Percentiles rank a stretch among this genome's conserved stretches.
Conservation (phyloP, 2,113 vertebrate genomes). For the Piprites chloris region DNA sequence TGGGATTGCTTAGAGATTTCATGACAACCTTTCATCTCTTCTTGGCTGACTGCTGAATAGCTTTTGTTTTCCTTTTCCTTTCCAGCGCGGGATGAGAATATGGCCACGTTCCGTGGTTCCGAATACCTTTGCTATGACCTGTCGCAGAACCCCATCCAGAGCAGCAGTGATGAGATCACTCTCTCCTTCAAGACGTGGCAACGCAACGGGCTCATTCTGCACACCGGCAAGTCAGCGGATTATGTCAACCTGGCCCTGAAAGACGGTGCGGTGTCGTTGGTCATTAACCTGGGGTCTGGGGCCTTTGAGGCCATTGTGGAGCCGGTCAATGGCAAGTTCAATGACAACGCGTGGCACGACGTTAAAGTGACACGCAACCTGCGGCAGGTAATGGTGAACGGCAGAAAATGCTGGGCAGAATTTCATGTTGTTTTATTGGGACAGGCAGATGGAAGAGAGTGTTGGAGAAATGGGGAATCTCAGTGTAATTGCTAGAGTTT, state of each 20-base stretch:
- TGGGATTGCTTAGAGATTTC: not conserved
- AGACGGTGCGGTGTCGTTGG: slow-evolving; percentile 92
- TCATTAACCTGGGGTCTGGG: slow-evolving; percentile 98
- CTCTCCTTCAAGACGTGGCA: slow-evolving; percentile 98
- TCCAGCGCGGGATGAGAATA: slow-evolving; percentile 92
- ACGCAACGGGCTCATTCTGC: slow-evolving; percentile 95
- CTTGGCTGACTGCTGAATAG: not conserved
- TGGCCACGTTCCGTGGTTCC: slow-evolving; percentile 95
- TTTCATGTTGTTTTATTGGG: not conserved
- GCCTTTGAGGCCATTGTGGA: slow-evolving; percentile 98
- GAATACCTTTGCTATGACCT: slow-evolving; percentile 98
- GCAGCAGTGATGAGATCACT: slow-evolving; percentile 98
- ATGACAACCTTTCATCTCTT: not conserved
- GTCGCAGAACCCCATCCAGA: slow-evolving; percentile 97
- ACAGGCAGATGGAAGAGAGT: not conserved
- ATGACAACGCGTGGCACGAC: slow-evolving; percentile 97
- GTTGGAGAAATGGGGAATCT: not conserved
- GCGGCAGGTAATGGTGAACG: slow-evolving; percentile 92
- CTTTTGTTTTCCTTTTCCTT: not conserved
- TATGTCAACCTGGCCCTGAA: slow-evolving; percentile 98
- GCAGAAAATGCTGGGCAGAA: slow-evolving; percentile 14
- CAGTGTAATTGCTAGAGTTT: not conserved
- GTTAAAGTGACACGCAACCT: slow-evolving; percentile 99
- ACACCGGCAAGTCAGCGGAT: slow-evolving; percentile 97
- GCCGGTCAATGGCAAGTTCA: slow-evolving; percentile 98